A percentile compares a stretch with the other conserved stretches of the same genome.
phyloP scores from a whole-genome alignment of 1,140 invertebrate genomes.

The Drosophila ananassae region DNA sequence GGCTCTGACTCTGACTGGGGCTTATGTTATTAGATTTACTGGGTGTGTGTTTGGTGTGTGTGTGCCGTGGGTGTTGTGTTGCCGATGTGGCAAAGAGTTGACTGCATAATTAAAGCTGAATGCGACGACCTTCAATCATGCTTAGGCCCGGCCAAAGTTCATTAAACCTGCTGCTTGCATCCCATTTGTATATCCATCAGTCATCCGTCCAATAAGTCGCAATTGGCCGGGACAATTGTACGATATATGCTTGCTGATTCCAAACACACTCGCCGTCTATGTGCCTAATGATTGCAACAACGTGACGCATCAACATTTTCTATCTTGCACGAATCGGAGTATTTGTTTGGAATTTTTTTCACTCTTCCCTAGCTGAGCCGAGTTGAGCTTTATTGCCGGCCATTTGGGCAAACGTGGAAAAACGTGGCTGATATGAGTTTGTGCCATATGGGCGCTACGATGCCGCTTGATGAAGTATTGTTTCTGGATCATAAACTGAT shows the following conservation, averaged over 20 bases:
- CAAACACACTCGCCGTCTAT: constrained; percentile 33
- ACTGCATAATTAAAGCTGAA: constrained; percentile 67
- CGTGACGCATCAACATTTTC: constrained; percentile 59
- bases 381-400: constrained; percentile 58
- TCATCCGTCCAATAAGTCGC: constrained; percentile 27
- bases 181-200: constrained; percentile 1
- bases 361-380: constrained; percentile 34
- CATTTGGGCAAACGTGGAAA: constrained; percentile 47
- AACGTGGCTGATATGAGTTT: constrained; percentile 16
- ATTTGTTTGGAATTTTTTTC: constrained; percentile 27
- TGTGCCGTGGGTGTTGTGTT: constrained; percentile 27
- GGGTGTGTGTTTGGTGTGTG: constrained; percentile 6
- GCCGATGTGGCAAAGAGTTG: constrained; percentile 65
- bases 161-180: constrained; percentile 39
- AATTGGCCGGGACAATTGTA: constrained; percentile 71
- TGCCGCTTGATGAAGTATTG: constrained; percentile 75
- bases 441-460: constrained; percentile 11
- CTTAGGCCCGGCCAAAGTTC: constrained; percentile 41
- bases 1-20: constrained; percentile 26
- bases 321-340: constrained; percentile 6
- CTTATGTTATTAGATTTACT: constrained; percentile 79
- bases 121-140: constrained; percentile 55
- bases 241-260: constrained; percentile 64
- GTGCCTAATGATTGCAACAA: constrained; percentile 72
- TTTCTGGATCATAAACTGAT: constrained; percentile 78